Conservation (phyloP, 2,888 invertebrate species). For the Apotomis capreana region DNA sequence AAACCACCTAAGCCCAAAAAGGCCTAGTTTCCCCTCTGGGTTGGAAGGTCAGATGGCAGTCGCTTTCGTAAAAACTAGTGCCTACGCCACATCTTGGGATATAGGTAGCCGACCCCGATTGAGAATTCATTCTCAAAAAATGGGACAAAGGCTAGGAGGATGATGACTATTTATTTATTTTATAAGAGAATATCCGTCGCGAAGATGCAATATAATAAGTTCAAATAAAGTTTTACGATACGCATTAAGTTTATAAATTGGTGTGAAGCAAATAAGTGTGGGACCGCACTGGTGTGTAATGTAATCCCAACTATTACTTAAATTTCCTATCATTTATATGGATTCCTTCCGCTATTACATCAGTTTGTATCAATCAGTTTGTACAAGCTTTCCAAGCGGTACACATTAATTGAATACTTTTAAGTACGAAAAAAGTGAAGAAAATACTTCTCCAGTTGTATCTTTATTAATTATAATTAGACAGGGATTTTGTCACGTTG, state of each 20-base stretch:
- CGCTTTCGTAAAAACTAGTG: too few species aligned
- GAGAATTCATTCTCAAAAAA: too few species aligned
- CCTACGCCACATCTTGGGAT: too few species aligned
- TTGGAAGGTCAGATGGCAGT: too few species aligned
- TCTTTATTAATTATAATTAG: too few species aligned
- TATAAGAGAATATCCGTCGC: not conserved
- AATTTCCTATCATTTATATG: constrained; percentile 34
- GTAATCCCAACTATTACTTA: constrained; percentile 20
- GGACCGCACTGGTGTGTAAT: constrained; percentile 25
- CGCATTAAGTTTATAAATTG: not conserved
- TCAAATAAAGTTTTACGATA: constrained; percentile 5
- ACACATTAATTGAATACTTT: constrained; percentile 42
- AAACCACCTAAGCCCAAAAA: too few species aligned
- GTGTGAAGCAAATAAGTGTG: constrained; percentile 15
- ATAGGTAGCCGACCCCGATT: too few species aligned
- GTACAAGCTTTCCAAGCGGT: constrained; percentile 15
- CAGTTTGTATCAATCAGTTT: constrained; percentile 26
- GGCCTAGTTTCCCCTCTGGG: too few species aligned
- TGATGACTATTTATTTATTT: not conserved
- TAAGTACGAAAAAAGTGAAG: not conserved
- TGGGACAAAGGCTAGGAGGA: too few species aligned
- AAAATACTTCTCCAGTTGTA: too few species aligned
- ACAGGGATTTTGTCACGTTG: not conserved
- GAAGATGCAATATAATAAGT: not conserved
- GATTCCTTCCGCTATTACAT: constrained; percentile 36